Evolutionary conservation across 2,797 vertebrate species (phyloP).

Genomic region (Sardinella longiceps): DNA sequence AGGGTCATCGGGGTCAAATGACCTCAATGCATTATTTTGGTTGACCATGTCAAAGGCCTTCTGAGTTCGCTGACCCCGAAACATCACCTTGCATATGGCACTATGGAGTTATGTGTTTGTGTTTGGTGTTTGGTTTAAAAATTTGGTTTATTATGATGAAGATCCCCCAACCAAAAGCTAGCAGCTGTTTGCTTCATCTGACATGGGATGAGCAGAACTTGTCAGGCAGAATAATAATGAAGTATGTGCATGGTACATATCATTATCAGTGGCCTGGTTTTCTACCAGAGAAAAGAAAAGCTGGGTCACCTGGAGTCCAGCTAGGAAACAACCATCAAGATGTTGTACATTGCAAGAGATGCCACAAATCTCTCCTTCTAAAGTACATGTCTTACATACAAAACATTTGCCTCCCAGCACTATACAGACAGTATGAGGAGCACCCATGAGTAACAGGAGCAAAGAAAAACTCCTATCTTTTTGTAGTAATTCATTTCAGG

Average conservation of each 20-base stretch:
- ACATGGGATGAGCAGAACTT: background rate
- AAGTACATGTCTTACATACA: too few relatives aligned
- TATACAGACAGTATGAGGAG: too few relatives aligned
- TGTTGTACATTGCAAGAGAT: background rate
- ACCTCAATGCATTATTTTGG: constrained; percentile 46
- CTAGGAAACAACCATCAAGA: background rate
- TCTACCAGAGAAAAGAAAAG: too few relatives aligned
- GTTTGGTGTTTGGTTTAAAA: background rate
- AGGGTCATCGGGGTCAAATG: constrained; percentile 48
- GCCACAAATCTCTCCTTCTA: background rate
- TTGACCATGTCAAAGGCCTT: background rate
- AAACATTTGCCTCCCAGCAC: too few relatives aligned
- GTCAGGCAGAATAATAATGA: background rate
- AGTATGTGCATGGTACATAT: background rate
- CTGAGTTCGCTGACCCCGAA: constrained; percentile 20
- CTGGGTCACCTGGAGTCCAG: background rate
- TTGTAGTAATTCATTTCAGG: too few relatives aligned
- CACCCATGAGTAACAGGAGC: too few relatives aligned
- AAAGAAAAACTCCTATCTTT: too few relatives aligned
- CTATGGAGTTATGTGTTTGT: too few relatives aligned
- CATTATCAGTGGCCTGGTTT: background rate
- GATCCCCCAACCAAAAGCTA: background rate
- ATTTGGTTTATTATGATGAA: background rate
- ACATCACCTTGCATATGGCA: background rate
- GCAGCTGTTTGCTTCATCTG: background rate